Conservation (phyloP, 2,888 invertebrate genomes). For the Polymixis lichenea region DNA sequence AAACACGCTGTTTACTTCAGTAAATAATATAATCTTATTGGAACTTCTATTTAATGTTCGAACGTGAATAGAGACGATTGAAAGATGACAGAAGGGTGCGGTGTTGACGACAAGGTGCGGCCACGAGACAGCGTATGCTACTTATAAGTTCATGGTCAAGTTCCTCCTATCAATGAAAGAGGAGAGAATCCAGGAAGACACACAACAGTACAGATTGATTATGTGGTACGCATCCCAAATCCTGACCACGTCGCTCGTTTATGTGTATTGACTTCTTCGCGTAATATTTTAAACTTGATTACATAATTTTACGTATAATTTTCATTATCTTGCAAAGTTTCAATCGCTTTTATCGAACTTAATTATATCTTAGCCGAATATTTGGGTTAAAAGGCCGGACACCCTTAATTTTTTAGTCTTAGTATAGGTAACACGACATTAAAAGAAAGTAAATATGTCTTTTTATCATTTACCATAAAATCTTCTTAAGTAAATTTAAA, state of each 20-base stretch:
- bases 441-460: too few relatives aligned
- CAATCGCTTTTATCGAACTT: background rate
- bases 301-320: background rate
- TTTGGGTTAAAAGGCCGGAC: too few relatives aligned
- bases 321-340: background rate
- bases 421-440: too few relatives aligned
- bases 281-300: too few relatives aligned
- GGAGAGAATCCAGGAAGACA: too few relatives aligned
- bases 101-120: slow-evolving; percentile 43
- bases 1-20: slow-evolving; percentile 37
- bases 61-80: slow-evolving; percentile 62
- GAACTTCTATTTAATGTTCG: slow-evolving; percentile 60
- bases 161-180: too few relatives aligned
- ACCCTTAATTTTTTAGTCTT: too few relatives aligned
- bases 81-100: slow-evolving; percentile 62
- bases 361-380: too few relatives aligned
- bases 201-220: background rate
- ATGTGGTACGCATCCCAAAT: background rate
- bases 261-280: background rate
- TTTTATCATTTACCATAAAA: too few relatives aligned
- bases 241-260: background rate
- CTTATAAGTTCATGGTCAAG: too few relatives aligned
- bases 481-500: too few relatives aligned
- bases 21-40: slow-evolving; percentile 57
- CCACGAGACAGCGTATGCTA: slow-evolving; percentile 22